These are phyloP conservation scores for Polydrusus pterygomalis DNA, from an alignment of 2,888 invertebrate genomes.

Conservation along the genomic window DNA sequence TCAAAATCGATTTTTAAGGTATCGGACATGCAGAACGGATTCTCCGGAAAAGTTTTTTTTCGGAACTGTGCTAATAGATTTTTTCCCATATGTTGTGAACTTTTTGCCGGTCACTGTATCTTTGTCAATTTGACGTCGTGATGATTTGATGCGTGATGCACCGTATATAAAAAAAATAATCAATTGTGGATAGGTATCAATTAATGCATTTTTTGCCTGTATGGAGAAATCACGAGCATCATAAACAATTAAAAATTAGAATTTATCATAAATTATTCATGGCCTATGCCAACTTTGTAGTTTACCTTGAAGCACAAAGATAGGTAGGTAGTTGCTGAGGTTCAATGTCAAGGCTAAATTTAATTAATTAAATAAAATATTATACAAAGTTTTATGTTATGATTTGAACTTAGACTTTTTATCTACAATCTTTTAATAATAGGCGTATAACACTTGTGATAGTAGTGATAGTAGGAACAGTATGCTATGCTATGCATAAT, in stretches of 20 bases:
- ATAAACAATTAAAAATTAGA: conserved; percentile 45
- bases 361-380: conserved; percentile 29
- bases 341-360: conserved; percentile 54
- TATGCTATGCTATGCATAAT: too few relatives aligned
- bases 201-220: conserved; percentile 7
- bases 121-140: too few relatives aligned
- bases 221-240: conserved; percentile 16
- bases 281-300: conserved; percentile 63
- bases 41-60: too few relatives aligned
- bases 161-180: not conserved
- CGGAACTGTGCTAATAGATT: too few relatives aligned
- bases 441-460: too few relatives aligned
- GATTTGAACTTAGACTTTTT: not conserved
- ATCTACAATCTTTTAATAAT: not conserved
- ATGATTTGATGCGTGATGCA: not conserved
- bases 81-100: too few relatives aligned
- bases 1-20: too few relatives aligned
- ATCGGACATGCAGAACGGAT: too few relatives aligned
- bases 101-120: too few relatives aligned
- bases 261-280: conserved; percentile 58
- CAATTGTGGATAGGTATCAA: not conserved
- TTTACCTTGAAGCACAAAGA: conserved; percentile 61
- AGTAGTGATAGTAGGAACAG: too few relatives aligned
- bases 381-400: conserved; percentile 30
- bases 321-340: conserved; percentile 46